Conservation (phyloP, 2,888 invertebrate species). For the Seira sanloemensis region DNA sequence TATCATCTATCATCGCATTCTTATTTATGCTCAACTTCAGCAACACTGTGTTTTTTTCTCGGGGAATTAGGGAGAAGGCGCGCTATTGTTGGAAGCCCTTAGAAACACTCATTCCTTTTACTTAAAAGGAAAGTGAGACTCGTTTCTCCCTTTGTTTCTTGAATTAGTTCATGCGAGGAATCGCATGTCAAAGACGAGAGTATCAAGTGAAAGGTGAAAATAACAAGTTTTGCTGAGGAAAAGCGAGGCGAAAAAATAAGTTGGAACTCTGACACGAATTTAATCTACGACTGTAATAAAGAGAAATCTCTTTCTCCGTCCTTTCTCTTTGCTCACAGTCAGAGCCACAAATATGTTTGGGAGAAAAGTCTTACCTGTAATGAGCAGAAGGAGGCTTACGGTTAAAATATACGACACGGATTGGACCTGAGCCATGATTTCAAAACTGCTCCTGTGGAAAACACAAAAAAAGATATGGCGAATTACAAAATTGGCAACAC, state of each 20-base stretch:
- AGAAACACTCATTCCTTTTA: too few relatives aligned
- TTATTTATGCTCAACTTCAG: too few relatives aligned
- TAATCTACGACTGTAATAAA: not conserved
- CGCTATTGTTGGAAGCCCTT: too few relatives aligned
- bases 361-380: conserved; percentile 66
- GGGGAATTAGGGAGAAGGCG: too few relatives aligned
- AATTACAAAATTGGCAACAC: not conserved
- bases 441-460: conserved; percentile 2
- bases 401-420: conserved; percentile 24
- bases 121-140: not conserved
- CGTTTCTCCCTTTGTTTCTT: conserved; percentile 1
- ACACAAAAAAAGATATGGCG: conserved; percentile 19
- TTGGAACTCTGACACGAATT: not conserved
- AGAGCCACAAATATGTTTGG: not conserved
- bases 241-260: not conserved
- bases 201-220: conserved; percentile 20
- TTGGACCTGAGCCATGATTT: conserved; percentile 48
- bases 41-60: too few relatives aligned
- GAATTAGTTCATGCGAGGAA: conserved; percentile 4
- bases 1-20: not conserved
- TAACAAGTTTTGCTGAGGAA: not conserved
- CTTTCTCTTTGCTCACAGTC: not conserved
- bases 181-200: conserved; percentile 24
- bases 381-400: conserved; percentile 66
- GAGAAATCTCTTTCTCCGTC: not conserved